Conservation (phyloP, 2,797 vertebrate species). For the Hypotaenidia okinawae region DNA sequence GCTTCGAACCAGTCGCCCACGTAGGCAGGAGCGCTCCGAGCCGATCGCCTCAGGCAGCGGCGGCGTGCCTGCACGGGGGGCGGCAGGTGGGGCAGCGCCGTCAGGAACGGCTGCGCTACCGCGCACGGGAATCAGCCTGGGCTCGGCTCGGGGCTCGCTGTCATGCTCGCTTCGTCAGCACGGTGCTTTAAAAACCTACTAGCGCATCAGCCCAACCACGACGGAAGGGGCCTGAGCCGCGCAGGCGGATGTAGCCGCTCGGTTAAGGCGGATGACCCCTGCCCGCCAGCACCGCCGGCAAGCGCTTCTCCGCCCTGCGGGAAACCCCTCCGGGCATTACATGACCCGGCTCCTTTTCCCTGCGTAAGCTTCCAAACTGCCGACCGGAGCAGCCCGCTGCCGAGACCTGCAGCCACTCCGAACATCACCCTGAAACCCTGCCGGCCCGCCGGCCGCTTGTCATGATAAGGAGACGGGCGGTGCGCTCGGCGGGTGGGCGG, state of each 20-base stretch:
- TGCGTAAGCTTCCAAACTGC: not conserved
- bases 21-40: not conserved
- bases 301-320: too few relatives aligned
- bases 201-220: not conserved
- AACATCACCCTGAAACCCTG: too few relatives aligned
- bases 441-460: not conserved
- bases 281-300: not conserved
- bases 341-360: not conserved
- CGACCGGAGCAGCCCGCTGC: not conserved
- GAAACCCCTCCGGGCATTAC: not conserved
- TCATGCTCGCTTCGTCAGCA: fast-evolving
- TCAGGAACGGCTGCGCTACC: too few relatives aligned
- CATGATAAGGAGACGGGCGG: fast-evolving
- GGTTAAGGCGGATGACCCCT: fast-evolving
- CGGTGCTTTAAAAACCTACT: too few relatives aligned
- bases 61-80: fast-evolving
- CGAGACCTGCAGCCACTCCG: not conserved
- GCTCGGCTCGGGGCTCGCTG: fast-evolving
- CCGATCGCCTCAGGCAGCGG: fast-evolving
- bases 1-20: not conserved
- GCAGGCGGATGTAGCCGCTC: fast-evolving
- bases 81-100: too few relatives aligned
- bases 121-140: fast-evolving
- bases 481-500: not conserved
- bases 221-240: fast-evolving